These are phyloP conservation scores for Microcaecilia unicolor DNA, from an alignment of 2,797 vertebrate genomes.

Conservation along the genomic window DNA sequence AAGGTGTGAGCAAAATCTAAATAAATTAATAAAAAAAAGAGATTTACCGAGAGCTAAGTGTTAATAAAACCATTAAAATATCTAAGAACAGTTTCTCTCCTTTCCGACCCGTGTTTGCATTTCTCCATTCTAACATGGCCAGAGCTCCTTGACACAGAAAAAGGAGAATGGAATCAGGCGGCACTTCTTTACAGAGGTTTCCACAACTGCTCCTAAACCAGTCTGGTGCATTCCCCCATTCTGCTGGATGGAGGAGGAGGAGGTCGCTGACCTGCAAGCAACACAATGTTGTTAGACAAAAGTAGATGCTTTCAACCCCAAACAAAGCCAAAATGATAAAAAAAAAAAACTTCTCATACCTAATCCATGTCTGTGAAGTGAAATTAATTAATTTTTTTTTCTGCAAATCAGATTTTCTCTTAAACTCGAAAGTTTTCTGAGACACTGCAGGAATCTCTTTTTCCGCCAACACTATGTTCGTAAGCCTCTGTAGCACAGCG, in stretches of 20 bases:
- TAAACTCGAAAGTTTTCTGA: no score
- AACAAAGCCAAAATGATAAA: no score
- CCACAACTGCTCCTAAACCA: conserved; percentile 68
- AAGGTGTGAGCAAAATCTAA: no score
- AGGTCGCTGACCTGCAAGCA: conserved; percentile 65
- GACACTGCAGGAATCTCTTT: no score
- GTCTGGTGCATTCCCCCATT: conserved; percentile 31
- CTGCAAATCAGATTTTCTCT: no score
- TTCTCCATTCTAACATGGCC: conserved; percentile 85
- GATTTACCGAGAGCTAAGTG: conserved; percentile 69
- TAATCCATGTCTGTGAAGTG: no score
- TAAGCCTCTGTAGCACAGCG: no score
- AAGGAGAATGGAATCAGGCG: conserved; percentile 55
- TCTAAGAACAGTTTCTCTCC: conserved; percentile 71
- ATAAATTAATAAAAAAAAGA: no score
- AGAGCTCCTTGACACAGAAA: conserved; percentile 85
- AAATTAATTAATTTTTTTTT: no score
- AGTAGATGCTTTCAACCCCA: no score
- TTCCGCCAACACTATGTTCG: no score
- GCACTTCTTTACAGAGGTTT: conserved; percentile 37
- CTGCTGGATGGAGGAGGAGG: conserved; percentile 43
- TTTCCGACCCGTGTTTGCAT: conserved; percentile 41
- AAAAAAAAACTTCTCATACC: no score
- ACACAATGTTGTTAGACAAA: not conserved
- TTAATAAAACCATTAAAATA: conserved; percentile 63